These are phyloP conservation scores for Copsychus sechellarum DNA, from an alignment of 2,113 vertebrate genomes.

Conservation along the genomic window DNA sequence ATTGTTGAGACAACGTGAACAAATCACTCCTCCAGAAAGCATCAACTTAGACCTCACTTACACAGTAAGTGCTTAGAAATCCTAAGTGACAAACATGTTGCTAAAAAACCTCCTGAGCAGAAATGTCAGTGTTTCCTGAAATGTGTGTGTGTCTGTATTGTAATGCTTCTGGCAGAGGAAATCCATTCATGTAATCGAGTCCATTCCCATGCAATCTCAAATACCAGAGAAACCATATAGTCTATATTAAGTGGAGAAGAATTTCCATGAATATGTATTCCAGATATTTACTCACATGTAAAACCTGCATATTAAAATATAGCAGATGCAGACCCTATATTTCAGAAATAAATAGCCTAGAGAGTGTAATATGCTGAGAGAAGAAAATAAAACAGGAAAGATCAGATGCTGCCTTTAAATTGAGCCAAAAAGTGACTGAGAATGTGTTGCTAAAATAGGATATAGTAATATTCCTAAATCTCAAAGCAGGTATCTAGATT, in stretches of 20 bases:
- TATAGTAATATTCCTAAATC: neutral
- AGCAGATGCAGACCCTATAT: neutral
- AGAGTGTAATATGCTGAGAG: neutral
- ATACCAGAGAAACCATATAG: fast-evolving
- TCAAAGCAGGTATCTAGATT: neutral
- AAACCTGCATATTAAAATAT: neutral
- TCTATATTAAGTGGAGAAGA: neutral
- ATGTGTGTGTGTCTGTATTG: neutral
- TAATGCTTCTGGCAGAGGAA: neutral
- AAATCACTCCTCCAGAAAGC: constrained; percentile 81
- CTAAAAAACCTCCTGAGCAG: neutral
- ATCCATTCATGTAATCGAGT: fast-evolving
- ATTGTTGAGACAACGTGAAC: constrained; percentile 89
- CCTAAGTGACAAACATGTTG: neutral
- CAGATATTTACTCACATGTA: neutral
- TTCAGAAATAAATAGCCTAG: neutral
- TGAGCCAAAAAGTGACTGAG: neutral
- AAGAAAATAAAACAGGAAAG: neutral
- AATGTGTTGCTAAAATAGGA: neutral
- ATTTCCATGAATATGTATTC: neutral
- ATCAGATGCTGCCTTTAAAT: neutral
- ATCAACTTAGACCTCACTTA: constrained; percentile 93
- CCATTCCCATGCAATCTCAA: neutral
- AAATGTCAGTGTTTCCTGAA: neutral
- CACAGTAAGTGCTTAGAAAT: constrained; percentile 81